Conservation (phyloP, 1,140 invertebrate species). For the Drosophila tani region DNA sequence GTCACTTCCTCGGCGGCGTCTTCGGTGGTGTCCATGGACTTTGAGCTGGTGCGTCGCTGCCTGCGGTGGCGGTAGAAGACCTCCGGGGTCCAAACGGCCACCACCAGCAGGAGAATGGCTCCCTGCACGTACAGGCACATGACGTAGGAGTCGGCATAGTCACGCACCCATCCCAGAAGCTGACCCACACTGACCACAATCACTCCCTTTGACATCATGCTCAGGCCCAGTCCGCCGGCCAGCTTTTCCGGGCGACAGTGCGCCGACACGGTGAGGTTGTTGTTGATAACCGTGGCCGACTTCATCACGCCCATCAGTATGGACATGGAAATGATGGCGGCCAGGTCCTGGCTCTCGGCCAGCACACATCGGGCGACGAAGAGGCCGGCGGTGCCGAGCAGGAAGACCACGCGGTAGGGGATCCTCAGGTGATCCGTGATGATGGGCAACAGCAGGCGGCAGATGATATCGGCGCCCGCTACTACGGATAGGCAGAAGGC, state of each 20-base stretch:
- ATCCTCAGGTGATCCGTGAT: slow-evolving; percentile 88
- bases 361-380: slow-evolving; percentile 63
- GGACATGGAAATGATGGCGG: slow-evolving; percentile 66
- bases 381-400: slow-evolving; percentile 85
- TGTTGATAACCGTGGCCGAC: slow-evolving; percentile 88
- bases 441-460: slow-evolving; percentile 87
- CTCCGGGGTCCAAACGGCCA: slow-evolving; percentile 87
- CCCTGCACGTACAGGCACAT: slow-evolving; percentile 88
- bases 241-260: slow-evolving; percentile 87
- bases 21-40: slow-evolving; percentile 60
- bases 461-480: slow-evolving; percentile 88
- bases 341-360: slow-evolving; percentile 54
- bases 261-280: slow-evolving; percentile 90
- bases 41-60: slow-evolving; percentile 44
- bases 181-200: slow-evolving; percentile 89
- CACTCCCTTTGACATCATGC: slow-evolving; percentile 90
- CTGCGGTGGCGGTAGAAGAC: slow-evolving; percentile 83
- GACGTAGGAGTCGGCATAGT: slow-evolving; percentile 87
- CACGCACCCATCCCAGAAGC: slow-evolving; percentile 89
- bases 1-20: slow-evolving; percentile 42
- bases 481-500: slow-evolving; percentile 89
- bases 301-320: slow-evolving; percentile 77
- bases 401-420: slow-evolving; percentile 86
- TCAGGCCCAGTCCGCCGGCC: slow-evolving; percentile 89
- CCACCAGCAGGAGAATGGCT: slow-evolving; percentile 86